phyloP scores from a whole-genome alignment of 2,888 invertebrate genomes.

The Altica lythri region DNA sequence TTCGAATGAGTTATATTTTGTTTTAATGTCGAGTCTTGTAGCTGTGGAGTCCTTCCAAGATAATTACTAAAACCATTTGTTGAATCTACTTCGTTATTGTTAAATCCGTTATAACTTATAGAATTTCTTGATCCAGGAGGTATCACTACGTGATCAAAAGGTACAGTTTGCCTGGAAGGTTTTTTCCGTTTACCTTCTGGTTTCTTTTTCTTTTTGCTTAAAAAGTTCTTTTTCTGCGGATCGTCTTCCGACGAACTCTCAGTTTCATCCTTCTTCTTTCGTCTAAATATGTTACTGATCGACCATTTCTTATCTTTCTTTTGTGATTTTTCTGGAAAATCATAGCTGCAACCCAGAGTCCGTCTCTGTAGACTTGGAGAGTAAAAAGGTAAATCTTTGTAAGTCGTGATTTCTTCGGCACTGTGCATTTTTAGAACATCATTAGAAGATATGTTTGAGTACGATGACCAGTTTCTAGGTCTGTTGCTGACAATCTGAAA shows the following conservation, averaged over 20 bases:
- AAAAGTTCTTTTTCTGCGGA: constrained; percentile 51
- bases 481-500: constrained; percentile 58
- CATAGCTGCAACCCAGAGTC: constrained; percentile 60
- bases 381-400: constrained; percentile 41
- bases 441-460: constrained; percentile 51
- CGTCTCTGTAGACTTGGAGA: constrained; percentile 50
- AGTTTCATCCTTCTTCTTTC: constrained; percentile 72
- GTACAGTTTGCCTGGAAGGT: constrained; percentile 59
- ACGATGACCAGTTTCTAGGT: constrained; percentile 56
- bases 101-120: constrained; percentile 39
- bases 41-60: too few species aligned
- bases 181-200: constrained; percentile 61
- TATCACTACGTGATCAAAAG: constrained; percentile 70
- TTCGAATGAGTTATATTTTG: constrained; percentile 50
- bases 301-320: constrained; percentile 79
- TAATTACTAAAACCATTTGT: too few species aligned
- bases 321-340: constrained; percentile 57
- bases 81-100: constrained; percentile 52
- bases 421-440: constrained; percentile 52
- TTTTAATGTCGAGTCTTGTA: too few species aligned
- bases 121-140: constrained; percentile 39
- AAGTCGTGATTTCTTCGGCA: constrained; percentile 49
- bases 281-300: constrained; percentile 76
- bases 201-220: constrained; percentile 55
- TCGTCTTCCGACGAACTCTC: constrained; percentile 62